Conservation (phyloP, 1,140 invertebrate genomes). For the Phymastichus coffea region DNA sequence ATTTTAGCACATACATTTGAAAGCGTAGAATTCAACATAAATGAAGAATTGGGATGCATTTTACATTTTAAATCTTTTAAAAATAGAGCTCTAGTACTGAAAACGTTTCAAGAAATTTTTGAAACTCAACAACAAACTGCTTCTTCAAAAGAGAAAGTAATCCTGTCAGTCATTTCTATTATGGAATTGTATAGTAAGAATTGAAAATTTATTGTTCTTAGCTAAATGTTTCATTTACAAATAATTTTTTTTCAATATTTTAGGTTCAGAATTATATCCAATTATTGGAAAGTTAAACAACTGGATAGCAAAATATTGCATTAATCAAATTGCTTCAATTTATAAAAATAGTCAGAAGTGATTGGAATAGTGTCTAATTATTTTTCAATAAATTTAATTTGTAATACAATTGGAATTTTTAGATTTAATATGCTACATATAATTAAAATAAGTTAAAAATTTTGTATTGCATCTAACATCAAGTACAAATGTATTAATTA, state of each 20-base stretch:
- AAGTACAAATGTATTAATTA: too few relatives aligned
- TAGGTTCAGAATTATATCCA: slow-evolving; percentile 38
- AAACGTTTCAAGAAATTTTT: slow-evolving; percentile 37
- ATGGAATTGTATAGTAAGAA: slow-evolving; percentile 47
- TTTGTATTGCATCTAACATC: too few relatives aligned
- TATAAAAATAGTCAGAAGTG: not conserved
- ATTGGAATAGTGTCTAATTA: not conserved
- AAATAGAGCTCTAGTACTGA: slow-evolving; percentile 20
- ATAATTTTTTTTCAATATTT: slow-evolving; percentile 27
- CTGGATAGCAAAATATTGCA: slow-evolving; percentile 38
- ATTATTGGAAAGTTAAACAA: slow-evolving; percentile 40
- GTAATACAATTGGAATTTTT: not conserved
- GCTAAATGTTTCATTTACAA: not conserved
- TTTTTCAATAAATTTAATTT: not conserved
- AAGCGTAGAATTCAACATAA: slow-evolving; percentile 33
- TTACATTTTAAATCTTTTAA: slow-evolving; percentile 39
- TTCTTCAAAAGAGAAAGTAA: slow-evolving; percentile 10
- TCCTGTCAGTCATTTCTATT: slow-evolving; percentile 45
- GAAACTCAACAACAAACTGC: slow-evolving; percentile 23
- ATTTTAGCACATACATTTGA: slow-evolving; percentile 46
- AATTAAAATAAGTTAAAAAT: too few relatives aligned
- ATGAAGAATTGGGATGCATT: slow-evolving; percentile 39
- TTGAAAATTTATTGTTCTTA: slow-evolving; percentile 18
- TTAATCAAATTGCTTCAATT: slow-evolving; percentile 21
- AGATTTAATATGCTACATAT: not conserved